Base-by-base conservation (phyloP, 2,888 invertebrate species). In the Heliconius ethilla region DNA sequence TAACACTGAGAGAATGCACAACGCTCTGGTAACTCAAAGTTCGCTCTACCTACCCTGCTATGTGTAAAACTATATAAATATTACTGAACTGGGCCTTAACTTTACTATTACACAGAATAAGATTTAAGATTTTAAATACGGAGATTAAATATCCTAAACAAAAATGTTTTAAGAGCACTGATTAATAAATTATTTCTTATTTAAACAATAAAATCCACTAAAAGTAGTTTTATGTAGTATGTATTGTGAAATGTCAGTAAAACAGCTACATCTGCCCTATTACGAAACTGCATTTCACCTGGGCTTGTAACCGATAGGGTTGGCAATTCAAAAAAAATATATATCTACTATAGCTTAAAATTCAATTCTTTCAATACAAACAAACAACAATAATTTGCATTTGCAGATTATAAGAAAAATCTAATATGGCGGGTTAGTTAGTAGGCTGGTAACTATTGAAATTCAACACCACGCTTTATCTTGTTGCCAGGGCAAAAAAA, bases 251-350 rank as follows among this genome's bases (percentile, higher is more conserved):
- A 74, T 74, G 74, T 74, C 74, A 74, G 74, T 72, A 75, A 51
- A 65, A 66, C 70, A 66, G 70, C 65, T 45, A 75, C 78, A 72
- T 66, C 75, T 75, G 72, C 75, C 75, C 75, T 75, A 66, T 78
- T 78, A 76, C 73, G 76, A 76, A 76, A 76, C 72, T 33, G 72
- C 70, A 76, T 78, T 76, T 73, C 78, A 73, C 77, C 77, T 77
- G 77, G 73, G 15, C 51, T 59, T 67, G 59, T 67, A 27, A 22
- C 4, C 40, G 11, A 29, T 74, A 74, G 74, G 74, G 74, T 45
- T 74, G 62, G 40, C 63, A 7, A 27, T 11, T 40, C 5, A 7
- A 10, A 45, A 25, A 37, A 9, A 55, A 33, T 3, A 59, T 29
- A 5, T 11, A 18, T 13, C 15, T 59, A 22, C 3, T 73, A 11